Conservation (phyloP, 2,888 invertebrate genomes). For the Arge pagana region DNA sequence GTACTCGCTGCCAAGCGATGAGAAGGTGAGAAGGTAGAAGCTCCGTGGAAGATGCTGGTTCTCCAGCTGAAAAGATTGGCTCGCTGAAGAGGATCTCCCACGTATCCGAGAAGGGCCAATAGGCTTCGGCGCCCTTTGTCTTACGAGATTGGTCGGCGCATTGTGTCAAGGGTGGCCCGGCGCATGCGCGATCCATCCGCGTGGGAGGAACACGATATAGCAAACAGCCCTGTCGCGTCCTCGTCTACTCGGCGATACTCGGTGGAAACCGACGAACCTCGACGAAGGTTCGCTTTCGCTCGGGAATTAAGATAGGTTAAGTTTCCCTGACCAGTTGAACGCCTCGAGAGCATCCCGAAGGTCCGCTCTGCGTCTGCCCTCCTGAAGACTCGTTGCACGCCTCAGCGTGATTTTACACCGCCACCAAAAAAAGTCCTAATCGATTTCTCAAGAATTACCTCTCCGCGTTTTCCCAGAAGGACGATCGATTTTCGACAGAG, state of each 20-base stretch:
- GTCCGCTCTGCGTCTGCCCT: too few species aligned
- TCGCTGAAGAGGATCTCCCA: conserved; percentile 33
- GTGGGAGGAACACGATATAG: conserved; percentile 51
- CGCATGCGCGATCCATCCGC: conserved; percentile 50
- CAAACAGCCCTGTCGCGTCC: conserved; percentile 14
- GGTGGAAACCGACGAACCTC: too few species aligned
- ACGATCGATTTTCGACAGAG: too few species aligned
- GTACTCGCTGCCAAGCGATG: neutral
- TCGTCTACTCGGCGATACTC: neutral
- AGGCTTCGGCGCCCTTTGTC: conserved; percentile 52
- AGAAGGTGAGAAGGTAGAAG: neutral
- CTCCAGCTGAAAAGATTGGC: conserved; percentile 45
- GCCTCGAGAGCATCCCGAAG: too few species aligned
- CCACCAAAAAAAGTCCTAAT: too few species aligned
- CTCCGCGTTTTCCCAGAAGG: too few species aligned
- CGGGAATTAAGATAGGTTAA: too few species aligned
- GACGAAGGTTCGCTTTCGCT: too few species aligned
- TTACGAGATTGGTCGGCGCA: conserved; percentile 56
- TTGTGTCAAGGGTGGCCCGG: conserved; percentile 55
- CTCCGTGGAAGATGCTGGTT: conserved; percentile 1
- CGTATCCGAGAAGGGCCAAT: conserved; percentile 43
- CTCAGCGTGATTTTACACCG: too few species aligned
- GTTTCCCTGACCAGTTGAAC: too few species aligned
- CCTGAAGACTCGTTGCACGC: too few species aligned
- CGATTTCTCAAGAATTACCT: too few species aligned